Base-by-base conservation (phyloP, 2,888 invertebrate genomes). In the Disparrhopalites patrizii region DNA sequence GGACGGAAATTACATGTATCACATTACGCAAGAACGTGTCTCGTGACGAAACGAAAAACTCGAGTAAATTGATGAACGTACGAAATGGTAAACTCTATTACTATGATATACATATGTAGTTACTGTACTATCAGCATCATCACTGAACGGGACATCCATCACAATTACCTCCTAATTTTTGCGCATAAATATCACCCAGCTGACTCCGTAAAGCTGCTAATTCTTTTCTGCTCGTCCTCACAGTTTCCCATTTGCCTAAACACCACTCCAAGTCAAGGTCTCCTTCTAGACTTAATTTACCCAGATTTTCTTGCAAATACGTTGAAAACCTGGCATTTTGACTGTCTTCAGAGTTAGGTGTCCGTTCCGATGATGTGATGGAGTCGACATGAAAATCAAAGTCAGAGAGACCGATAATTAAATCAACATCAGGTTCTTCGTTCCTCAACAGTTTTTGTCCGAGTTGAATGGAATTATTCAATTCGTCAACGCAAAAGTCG, bases 351-450 rank as follows among this genome's bases (percentile, higher is more conserved):
- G 31, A 28, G 10, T 28, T 20, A 5, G 47, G 15, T 13, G 27
- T 23, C n/a, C 51, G 23, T 28, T 13, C 27, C 36, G 27, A 7
- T 31, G 31, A 20, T 54, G 28, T 43, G 55, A 58, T 5, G 23
- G 31, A 28, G 10, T 52, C 23, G 63, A 52, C 57, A 67, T 70
- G 50, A 66, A 51, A 66, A 67, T 72, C 57, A 70, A 70, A 69
- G 33, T 68, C 67, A 27, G 60, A 55, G 20, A 73, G 43, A 10
- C 72, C 74, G 2, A 74, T 36, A 3, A 74, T 54, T 7, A 60
- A 60, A n/a, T 73, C 65, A 13, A 71, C 69, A 18, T 70, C 65
- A 31, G 73, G 74, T 25, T 73, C 72, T 69, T 74, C 71, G 3
- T 72, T 71, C 51, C 58, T 61, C 1, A 63, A 58, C 33, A 72